Conservation (phyloP, 2,113 vertebrate genomes). For the Sorex araneus region DNA sequence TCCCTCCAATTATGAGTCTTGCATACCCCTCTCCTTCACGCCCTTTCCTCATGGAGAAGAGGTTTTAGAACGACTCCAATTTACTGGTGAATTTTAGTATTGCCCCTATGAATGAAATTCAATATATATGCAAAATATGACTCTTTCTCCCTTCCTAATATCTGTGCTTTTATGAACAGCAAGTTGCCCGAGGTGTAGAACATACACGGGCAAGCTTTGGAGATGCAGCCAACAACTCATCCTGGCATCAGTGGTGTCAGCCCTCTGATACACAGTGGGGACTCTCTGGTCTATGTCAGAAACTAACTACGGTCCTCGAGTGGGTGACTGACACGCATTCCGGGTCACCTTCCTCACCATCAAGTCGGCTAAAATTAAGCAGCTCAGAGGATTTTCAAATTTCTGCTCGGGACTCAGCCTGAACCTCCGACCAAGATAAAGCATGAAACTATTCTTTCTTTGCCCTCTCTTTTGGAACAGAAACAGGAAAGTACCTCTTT, state of each 20-base stretch:
- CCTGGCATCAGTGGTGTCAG: not conserved
- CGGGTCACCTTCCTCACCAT: not conserved
- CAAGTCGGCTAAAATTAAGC: slow-evolving; percentile 27
- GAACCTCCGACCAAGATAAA: slow-evolving; percentile 47
- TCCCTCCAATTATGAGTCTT: not conserved
- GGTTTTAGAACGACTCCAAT: slow-evolving; percentile 54
- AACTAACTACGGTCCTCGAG: not conserved
- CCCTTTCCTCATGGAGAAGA: slow-evolving; percentile 48
- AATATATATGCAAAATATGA: not conserved
- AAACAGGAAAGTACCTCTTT: not conserved
- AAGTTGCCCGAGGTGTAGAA: not conserved
- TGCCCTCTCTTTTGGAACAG: not conserved
- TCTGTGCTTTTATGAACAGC: slow-evolving; percentile 12
- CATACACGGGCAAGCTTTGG: not conserved
- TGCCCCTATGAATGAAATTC: not conserved
- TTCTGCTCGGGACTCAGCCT: slow-evolving; percentile 54
- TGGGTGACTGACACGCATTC: not conserved
- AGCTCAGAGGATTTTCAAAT: slow-evolving; percentile 62
- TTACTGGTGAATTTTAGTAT: slow-evolving; percentile 19
- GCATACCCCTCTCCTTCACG: not conserved
- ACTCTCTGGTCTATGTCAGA: not conserved
- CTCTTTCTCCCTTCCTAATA: not conserved
- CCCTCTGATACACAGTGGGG: rapidly evolving
- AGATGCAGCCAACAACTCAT: too few species aligned
- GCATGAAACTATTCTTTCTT: slow-evolving; percentile 33